Evolutionary conservation across 2,888 invertebrate genomes (phyloP).

Genomic region (Gari tellinella): DNA sequence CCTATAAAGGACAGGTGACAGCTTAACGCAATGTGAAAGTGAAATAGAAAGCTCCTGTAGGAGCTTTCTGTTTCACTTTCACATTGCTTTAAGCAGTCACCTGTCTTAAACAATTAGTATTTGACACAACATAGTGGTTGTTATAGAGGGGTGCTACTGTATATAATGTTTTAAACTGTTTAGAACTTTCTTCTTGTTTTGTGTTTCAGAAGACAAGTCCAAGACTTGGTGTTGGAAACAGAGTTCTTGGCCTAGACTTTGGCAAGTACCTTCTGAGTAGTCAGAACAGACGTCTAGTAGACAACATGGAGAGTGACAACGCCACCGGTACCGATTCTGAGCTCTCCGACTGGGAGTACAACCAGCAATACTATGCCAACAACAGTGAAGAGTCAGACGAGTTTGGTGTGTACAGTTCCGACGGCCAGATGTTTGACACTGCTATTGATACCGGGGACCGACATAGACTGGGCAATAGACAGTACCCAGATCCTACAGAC

Average conservation of each 20-base stretch:
- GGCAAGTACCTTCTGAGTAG: slow-evolving; percentile 53
- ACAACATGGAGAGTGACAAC: slow-evolving; percentile 59
- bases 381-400: slow-evolving; percentile 58
- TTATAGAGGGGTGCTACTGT: too few species aligned
- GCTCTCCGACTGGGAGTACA: slow-evolving; percentile 67
- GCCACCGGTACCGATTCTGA: slow-evolving; percentile 66
- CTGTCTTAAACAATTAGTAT: too few species aligned
- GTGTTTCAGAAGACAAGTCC: background rate
- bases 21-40: too few species aligned
- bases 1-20: too few species aligned
- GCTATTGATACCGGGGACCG: slow-evolving; percentile 22
- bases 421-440: slow-evolving; percentile 54
- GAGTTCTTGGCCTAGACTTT: slow-evolving; percentile 50
- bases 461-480: too few species aligned
- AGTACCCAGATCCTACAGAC: background rate
- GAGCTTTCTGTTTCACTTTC: too few species aligned
- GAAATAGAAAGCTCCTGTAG: too few species aligned
- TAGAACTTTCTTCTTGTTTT: background rate
- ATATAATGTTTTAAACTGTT: too few species aligned
- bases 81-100: too few species aligned
- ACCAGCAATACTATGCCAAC: slow-evolving; percentile 40
- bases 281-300: slow-evolving; percentile 10
- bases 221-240: slow-evolving; percentile 5
- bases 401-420: slow-evolving; percentile 39
- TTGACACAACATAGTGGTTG: too few species aligned